Evolutionary conservation across 2,888 invertebrate genomes (phyloP), one percentile per base, ranked within the genome.

Genomic region (Eurois occulta): DNA sequence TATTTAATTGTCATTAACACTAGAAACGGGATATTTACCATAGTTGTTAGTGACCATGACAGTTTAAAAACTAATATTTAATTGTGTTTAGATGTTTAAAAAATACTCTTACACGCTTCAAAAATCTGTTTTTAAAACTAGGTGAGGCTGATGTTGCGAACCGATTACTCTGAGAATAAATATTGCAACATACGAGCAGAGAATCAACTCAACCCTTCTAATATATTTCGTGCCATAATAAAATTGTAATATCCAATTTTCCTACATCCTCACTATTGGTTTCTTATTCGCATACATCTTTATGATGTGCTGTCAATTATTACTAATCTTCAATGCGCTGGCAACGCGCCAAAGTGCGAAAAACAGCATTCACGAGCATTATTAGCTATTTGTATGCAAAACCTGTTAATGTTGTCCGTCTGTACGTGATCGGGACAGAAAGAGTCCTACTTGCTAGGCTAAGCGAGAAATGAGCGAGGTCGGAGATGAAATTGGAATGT

Each of bases 241-340:
- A 41, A n/a, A 72, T 35, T 28, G 41, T 35, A 81, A 71, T 60
- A 80, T 89, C 86, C 77, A 84, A 52, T 21, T 66, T 83, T 87
- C 35, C 1, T 18, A 81, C 77, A 73, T 79, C 74, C 38, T 24
- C 28, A 13, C 24, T 21, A 64, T 77, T 71, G 70, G 62, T 84
- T 84, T 81, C 71, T 87, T 89, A 87, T 85, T 86, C 86, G 85
- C 86, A 86, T 84, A 84, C 89, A 89, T 87, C 87, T 90, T 86
- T 93, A 94, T 92, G 93, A 92, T 88, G 90, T 87, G 91, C 90
- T 93, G 93, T 92, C 94, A 91, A 92, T 93, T 90, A 91, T 92
- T 91, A 87, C 88, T 89, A 92, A 92, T 92, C 94, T 90, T 89
- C 90, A 89, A 91, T 90, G 90, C 84, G 77, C 86, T 95, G 95